Base-by-base conservation (phyloP, 2,888 invertebrate species). In the Ceraclea dissimilis region DNA sequence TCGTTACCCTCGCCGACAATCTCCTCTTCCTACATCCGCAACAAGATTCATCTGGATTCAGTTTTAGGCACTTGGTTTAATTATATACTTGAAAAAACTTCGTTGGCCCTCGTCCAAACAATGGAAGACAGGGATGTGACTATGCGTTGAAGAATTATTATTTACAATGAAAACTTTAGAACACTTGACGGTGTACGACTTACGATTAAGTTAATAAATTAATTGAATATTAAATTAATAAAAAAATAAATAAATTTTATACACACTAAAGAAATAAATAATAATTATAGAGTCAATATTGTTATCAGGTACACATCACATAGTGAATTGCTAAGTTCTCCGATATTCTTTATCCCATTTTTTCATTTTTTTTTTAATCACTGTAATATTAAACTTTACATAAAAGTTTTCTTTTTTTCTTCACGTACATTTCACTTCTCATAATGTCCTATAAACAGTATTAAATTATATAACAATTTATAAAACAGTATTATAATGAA, bases 341-440 rank as follows among this genome's bases (percentile, higher is more conserved):
- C 16, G 13, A 52, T 19, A 17, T 17, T 49, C 13, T 19, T 54
- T 49, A 55, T 55, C 55, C 55, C 55, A 55, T 55, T 49, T 54
- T 55, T 55, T 20, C 39, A 39, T 8, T 8, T 8, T 8, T 39
- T 51, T 31, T n/a, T 20, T 8, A 39, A 51, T 16, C 43, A 49
- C 21, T n/a, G 4, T 19, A 8, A 31, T 17, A n/a, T 49, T 43
- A 18, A 19, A 34, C 5, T 50, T 55, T 18, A 17, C 43, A n/a
- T 22, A 21, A 49, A 43, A 43, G 52, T 59, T 59, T 59, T 54
- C 59, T 44, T 49, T 59, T 59, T 22, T 57, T 59, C 52, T 59
- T 59, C 46, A 59, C 59, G 20, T 56, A 59, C 59, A 59, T 59
- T 55, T 58, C 52, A 53, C 47, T 54, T 18, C 34, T 16, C 13